A percentile compares a stretch with the other conserved stretches of the same genome.
Evolutionary conservation across 2,888 invertebrate species (phyloP).

Genomic region (Odontocerum albicorne): DNA sequence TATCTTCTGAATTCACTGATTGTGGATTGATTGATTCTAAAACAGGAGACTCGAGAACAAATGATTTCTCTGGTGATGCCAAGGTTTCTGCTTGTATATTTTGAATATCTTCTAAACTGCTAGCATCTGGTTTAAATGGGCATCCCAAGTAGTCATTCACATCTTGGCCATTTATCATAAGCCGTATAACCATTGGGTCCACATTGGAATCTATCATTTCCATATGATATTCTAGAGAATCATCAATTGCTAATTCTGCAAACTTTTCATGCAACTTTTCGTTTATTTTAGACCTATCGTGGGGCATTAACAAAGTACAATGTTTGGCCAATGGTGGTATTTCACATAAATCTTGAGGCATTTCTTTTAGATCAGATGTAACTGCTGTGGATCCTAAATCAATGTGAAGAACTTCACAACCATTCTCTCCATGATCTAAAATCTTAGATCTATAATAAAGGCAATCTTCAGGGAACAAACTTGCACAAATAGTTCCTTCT

Average conservation of each 20-base stretch:
- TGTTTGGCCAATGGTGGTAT: constrained; percentile 65
- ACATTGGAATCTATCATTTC: constrained; percentile 61
- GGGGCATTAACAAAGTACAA: constrained; percentile 58
- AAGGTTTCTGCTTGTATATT: too few species aligned
- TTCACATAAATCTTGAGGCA: constrained; percentile 61
- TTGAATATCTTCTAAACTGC: too few species aligned
- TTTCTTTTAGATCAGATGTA: constrained; percentile 59
- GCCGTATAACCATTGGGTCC: constrained; percentile 60
- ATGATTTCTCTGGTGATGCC: too few species aligned
- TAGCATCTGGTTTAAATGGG: too few species aligned
- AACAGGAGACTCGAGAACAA: too few species aligned
- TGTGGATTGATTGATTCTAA: too few species aligned
- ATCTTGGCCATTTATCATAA: constrained; percentile 59
- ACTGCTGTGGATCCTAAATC: constrained; percentile 71
- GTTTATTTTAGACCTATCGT: constrained; percentile 51
- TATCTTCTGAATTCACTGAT: too few species aligned
- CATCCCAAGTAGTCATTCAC: constrained; percentile 48
- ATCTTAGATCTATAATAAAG: constrained; percentile 69
- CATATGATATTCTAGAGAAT: constrained; percentile 61
- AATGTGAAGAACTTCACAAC: constrained; percentile 64
- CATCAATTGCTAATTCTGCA: constrained; percentile 54
- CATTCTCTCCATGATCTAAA: constrained; percentile 58
- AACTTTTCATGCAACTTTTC: constrained; percentile 50
- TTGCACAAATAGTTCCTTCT: constrained; percentile 65
- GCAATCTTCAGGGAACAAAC: constrained; percentile 65